Evolutionary conservation across 1,140 invertebrate species (phyloP), one percentile per base, ranked within the genome.

Genomic region (Aplysia californica): DNA sequence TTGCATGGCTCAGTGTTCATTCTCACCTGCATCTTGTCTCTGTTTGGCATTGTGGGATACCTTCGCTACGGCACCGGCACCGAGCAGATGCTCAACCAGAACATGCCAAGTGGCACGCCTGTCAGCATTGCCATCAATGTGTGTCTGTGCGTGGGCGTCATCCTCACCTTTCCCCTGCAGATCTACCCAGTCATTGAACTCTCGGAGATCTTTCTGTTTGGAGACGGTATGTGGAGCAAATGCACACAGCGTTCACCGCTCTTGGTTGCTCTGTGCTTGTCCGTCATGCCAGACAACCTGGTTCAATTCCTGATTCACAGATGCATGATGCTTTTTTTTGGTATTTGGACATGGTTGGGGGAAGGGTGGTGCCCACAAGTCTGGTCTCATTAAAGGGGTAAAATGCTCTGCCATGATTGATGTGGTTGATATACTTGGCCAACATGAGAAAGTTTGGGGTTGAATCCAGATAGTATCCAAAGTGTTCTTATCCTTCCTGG

Each of bases 111-210:
- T 3, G 70, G 80, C 0, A 75, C 76, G 20, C 50, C 74, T 35
- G 41, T 85, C 0, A 73, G 82, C 0, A 50, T 86, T 23, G 58
- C 80, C 20, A 82, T 89, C 10, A 87, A 88, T 74, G 77, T 85
- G 15, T 84, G 82, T 50, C 82, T 89, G 29, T 85, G 84, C 64
- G 35, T 89, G 10, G 85, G 84, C 6, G 84, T 89, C 3, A 38
- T 87, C 0, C 81, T 87, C 10, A 89, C 88, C 3, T 89, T 86
- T 70, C 88, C 88, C 1, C 80, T 89, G 33, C 85, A 86, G 78
- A 81, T 87, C 26, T 88, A 79, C 66, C 88, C 88, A 26, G 87
- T 89, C 6, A 83, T 86, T 69, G 85, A 89, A 70, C 82, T 89
- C 4, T 65, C 82, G 23, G 88, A 89, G 72, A 78, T 77, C 23